A percentile compares a stretch with the other conserved stretches of the same genome.
Evolutionary conservation across 2,113 vertebrate species (phyloP).

Genomic region (Lutjanus erythropterus): DNA sequence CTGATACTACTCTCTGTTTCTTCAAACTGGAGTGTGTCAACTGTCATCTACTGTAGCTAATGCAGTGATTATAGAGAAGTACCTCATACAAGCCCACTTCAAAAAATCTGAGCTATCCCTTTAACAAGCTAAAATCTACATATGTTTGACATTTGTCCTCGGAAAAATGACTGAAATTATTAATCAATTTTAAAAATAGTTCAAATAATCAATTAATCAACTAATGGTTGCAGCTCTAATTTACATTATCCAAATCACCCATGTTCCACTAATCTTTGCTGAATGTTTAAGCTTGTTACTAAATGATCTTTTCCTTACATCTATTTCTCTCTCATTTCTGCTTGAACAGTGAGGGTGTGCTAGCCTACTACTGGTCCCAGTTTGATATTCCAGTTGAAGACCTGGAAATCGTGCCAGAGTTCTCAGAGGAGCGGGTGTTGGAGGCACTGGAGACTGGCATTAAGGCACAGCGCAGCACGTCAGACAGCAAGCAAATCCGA

Average conservation of each 20-base stretch:
- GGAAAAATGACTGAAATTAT: too few relatives aligned
- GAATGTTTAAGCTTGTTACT: constrained; percentile 4
- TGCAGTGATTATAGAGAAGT: too few relatives aligned
- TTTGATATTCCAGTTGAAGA: constrained; percentile 78
- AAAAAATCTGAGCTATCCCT: too few relatives aligned
- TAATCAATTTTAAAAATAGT: too few relatives aligned
- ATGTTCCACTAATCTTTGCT: neutral
- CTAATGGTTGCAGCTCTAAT: too few relatives aligned
- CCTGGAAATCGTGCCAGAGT: constrained; percentile 63
- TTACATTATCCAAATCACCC: neutral
- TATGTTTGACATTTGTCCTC: too few relatives aligned
- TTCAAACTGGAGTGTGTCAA: too few relatives aligned
- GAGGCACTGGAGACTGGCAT: constrained; percentile 65
- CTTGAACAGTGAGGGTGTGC: constrained; percentile 80
- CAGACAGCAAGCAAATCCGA: neutral
- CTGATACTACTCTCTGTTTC: too few relatives aligned
- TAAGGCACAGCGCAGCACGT: neutral
- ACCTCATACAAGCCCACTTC: too few relatives aligned
- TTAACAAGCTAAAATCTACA: too few relatives aligned
- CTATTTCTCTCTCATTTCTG: constrained; percentile 3
- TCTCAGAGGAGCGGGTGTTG: constrained; percentile 79
- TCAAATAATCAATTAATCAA: too few relatives aligned
- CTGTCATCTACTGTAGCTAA: too few relatives aligned
- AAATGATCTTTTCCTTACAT: neutral
- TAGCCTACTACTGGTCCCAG: constrained; percentile 82